Percentiles rank a stretch among this genome's conserved stretches.
These are phyloP conservation scores for Ageneiosus marmoratus DNA, from an alignment of 2,113 vertebrate genomes.

Conservation along the genomic window DNA sequence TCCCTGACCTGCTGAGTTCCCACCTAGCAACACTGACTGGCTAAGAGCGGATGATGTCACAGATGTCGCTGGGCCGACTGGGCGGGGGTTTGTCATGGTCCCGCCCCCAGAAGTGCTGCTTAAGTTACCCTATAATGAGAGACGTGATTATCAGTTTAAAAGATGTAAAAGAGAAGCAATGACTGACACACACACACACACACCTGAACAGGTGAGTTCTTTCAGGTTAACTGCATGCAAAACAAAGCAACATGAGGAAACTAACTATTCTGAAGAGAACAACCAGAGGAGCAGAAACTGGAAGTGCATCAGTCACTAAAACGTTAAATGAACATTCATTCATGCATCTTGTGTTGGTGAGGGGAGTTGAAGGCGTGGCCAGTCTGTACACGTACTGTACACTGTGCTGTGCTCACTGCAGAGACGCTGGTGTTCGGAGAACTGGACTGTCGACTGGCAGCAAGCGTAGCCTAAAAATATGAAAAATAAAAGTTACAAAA, in stretches of 20 bases:
- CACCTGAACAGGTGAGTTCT: background rate
- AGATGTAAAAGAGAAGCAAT: background rate
- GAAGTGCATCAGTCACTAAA: background rate
- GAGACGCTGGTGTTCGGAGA: constrained; percentile 85
- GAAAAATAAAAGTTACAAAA: background rate
- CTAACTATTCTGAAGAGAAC: background rate
- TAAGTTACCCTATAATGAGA: constrained; percentile 67
- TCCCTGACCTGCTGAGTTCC: constrained; percentile 83
- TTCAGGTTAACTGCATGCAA: background rate
- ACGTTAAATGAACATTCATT: too few relatives aligned
- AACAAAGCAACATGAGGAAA: too few relatives aligned
- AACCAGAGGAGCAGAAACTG: background rate
- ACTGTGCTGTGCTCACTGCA: constrained; percentile 85
- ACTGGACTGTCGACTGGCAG: constrained; percentile 91
- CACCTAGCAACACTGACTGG: constrained; percentile 91
- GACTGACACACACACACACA: background rate
- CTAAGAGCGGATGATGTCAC: constrained; percentile 81
- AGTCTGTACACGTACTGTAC: constrained; percentile 68
- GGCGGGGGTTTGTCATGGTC: constrained; percentile 69
- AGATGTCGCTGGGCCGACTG: constrained; percentile 79
- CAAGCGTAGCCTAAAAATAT: constrained; percentile 84
- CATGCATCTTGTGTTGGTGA: background rate
- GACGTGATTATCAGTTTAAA: background rate
- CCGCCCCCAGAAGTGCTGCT: constrained; percentile 71
- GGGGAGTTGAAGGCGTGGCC: background rate